These are phyloP conservation scores for Ferrisia virgata DNA, from an alignment of 2,888 invertebrate species.

Conservation along the genomic window DNA sequence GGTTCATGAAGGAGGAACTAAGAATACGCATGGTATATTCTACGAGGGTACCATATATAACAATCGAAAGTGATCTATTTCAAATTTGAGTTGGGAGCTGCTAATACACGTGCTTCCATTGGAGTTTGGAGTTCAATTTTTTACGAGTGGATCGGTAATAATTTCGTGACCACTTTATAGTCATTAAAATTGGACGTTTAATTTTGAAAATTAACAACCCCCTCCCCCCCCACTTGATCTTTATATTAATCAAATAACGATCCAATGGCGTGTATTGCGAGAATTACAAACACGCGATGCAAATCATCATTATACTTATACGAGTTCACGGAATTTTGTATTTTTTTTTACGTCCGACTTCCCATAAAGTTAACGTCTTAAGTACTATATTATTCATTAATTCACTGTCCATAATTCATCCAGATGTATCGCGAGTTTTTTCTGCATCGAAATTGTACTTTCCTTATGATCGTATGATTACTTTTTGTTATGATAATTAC, in stretches of 20 bases:
- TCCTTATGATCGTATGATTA: too few species aligned
- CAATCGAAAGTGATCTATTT: too few species aligned
- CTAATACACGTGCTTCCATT: too few species aligned
- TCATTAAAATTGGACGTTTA: background rate
- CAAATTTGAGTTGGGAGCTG: background rate
- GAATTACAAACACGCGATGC: background rate
- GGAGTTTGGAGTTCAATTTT: too few species aligned
- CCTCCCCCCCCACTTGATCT: background rate
- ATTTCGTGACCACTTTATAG: slow-evolving; percentile 9
- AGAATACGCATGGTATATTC: too few species aligned
- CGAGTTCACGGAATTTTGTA: background rate
- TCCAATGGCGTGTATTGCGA: background rate
- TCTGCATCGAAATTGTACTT: too few species aligned
- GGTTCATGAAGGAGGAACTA: background rate
- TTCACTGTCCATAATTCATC: background rate
- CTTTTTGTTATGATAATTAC: too few species aligned
- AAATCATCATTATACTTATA: background rate
- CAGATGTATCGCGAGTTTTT: background rate
- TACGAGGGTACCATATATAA: too few species aligned
- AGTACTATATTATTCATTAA: background rate
- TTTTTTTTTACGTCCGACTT: background rate
- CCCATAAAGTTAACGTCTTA: background rate
- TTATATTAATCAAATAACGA: background rate
- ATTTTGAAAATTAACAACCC: slow-evolving; percentile 6
- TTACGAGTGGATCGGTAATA: background rate